Percentiles rank a stretch among this genome's conserved stretches.
Evolutionary conservation across 2,797 vertebrate genomes (phyloP).

Genomic region (Poliocrania exsul): DNA sequence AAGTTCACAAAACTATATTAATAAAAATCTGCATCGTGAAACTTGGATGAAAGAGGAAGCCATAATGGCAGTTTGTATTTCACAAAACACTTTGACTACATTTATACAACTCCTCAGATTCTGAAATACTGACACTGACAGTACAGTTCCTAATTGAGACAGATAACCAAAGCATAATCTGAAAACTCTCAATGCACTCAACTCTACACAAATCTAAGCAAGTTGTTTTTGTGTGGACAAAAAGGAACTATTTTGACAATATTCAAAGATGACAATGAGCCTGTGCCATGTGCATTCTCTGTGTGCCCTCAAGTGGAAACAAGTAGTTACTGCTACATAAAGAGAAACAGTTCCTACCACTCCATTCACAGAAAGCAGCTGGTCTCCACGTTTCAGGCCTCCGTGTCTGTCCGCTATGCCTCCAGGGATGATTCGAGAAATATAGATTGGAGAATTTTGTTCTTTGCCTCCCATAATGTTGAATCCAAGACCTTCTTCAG

Average conservation of each 20-base stretch:
- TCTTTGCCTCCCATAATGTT: constrained; percentile 99
- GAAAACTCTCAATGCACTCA: not conserved
- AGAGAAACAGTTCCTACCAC: constrained; percentile 83
- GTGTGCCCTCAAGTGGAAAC: constrained; percentile 63
- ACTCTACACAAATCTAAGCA: not conserved
- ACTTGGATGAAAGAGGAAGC: not conserved
- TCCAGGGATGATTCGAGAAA: constrained; percentile 96
- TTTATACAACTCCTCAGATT: not conserved
- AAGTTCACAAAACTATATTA: not conserved
- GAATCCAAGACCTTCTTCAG: constrained; percentile 96
- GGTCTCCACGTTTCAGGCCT: constrained; percentile 95
- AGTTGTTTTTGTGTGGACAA: not conserved
- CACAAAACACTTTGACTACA: not conserved
- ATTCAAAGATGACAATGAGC: not conserved
- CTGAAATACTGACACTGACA: not conserved
- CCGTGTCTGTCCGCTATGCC: constrained; percentile 96
- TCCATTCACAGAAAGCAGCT: constrained; percentile 97
- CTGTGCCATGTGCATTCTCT: not conserved
- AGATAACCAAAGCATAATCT: not conserved
- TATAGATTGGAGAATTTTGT: constrained; percentile 98
- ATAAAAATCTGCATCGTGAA: not conserved
- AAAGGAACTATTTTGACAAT: not conserved
- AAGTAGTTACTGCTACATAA: constrained; percentile 42
- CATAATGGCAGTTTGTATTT: not conserved
- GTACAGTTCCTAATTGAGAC: not conserved